phyloP scores from a whole-genome alignment of 2,888 invertebrate genomes.

The Terebella lapidaria region DNA sequence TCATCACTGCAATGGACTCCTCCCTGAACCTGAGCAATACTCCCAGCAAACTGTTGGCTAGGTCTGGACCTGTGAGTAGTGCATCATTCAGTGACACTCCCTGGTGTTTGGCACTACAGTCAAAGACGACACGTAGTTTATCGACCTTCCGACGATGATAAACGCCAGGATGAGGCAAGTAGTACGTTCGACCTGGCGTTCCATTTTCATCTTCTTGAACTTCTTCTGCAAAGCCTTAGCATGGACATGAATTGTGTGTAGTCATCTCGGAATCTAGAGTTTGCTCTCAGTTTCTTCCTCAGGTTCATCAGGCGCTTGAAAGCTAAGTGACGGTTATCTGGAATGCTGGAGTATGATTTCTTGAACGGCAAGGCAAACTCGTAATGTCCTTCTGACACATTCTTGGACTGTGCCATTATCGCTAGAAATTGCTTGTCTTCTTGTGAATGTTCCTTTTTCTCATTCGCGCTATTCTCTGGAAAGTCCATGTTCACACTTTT shows the following conservation, averaged over 20 bases:
- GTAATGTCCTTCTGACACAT: slow-evolving; percentile 1
- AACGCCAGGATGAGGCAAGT: background rate
- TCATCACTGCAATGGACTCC: no score
- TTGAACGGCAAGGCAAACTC: background rate
- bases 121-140: no score
- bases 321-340: background rate
- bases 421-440: background rate
- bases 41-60: no score
- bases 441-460: background rate
- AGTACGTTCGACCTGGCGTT: background rate
- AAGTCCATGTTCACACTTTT: background rate
- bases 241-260: background rate
- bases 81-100: no score
- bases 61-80: no score
- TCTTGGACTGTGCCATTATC: background rate
- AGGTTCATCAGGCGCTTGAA: background rate
- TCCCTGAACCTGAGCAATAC: no score
- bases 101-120: no score
- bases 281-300: background rate
- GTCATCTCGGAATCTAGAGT: background rate
- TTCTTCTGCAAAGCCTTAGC: background rate
- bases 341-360: background rate
- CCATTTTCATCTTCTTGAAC: background rate
- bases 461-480: background rate
- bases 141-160: no score